Percentiles rank a stretch among this genome's conserved stretches.
Conservation (phyloP, 37 sponge, comb jelly and placozoan species). For the Theonella swinhoei region DNA sequence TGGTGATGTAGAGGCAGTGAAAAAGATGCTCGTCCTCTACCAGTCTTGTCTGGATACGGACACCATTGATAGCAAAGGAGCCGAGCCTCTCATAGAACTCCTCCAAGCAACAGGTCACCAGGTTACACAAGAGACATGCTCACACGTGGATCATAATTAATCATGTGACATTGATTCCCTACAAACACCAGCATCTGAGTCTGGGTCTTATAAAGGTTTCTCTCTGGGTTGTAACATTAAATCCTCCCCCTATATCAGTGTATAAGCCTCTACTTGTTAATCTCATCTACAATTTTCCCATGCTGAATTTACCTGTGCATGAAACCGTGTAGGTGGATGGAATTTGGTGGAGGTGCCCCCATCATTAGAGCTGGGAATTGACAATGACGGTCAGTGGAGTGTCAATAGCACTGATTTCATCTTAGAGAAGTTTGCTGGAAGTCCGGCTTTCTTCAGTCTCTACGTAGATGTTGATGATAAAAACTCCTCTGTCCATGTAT, state of each 20-base stretch:
- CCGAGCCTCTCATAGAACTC: slow-evolving; percentile 27
- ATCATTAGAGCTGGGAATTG: background rate
- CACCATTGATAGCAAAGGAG: slow-evolving; percentile 17
- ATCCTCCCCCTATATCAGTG: too few relatives aligned
- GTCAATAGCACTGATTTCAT: slow-evolving; percentile 34
- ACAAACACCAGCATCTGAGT: background rate
- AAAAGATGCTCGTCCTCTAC: slow-evolving; percentile 29
- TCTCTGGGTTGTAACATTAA: too few relatives aligned
- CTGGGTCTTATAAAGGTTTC: background rate
- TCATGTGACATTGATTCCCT: background rate
- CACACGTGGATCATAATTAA: background rate
- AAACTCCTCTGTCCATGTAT: slow-evolving; percentile 35
- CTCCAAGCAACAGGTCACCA: slow-evolving; percentile 38
- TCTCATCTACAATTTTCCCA: too few relatives aligned
- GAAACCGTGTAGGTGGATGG: slow-evolving; percentile 45
- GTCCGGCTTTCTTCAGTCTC: slow-evolving; percentile 59
- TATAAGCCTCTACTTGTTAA: too few relatives aligned
- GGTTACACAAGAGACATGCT: background rate
- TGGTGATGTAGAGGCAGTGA: slow-evolving; percentile 37
- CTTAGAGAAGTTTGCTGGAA: slow-evolving; percentile 29
- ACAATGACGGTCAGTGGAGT: slow-evolving; percentile 2
- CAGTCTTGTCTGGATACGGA: slow-evolving; percentile 39
- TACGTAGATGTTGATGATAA: slow-evolving; percentile 40
- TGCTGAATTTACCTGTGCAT: too few relatives aligned
- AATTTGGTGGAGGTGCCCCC: background rate